phyloP scores from a whole-genome alignment of 92 coral and sea anemone genomes.

The Siderastrea siderea region DNA sequence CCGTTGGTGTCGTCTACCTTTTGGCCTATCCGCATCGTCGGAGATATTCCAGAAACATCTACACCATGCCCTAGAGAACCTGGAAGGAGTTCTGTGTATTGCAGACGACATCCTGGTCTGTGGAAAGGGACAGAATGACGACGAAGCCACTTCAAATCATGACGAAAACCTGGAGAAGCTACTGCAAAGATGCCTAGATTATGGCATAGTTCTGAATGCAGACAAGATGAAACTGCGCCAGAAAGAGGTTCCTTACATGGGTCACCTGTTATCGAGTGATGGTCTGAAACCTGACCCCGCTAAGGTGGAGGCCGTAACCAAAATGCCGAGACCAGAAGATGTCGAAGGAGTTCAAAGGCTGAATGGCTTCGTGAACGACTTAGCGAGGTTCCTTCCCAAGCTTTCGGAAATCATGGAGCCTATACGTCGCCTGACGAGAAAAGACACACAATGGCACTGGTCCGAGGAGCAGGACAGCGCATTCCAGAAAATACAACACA shows the following conservation, averaged over 20 bases:
- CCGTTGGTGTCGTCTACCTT: constrained; percentile 62
- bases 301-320: constrained; percentile 37
- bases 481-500: not conserved
- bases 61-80: constrained; percentile 61
- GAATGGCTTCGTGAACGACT: constrained; percentile 24
- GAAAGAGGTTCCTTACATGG: constrained; percentile 53
- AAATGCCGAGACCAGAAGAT: constrained; percentile 63
- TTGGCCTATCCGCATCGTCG: constrained; percentile 55
- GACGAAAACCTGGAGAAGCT: constrained; percentile 41
- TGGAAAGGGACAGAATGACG: constrained; percentile 48
- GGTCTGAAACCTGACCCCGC: constrained; percentile 51
- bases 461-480: constrained; percentile 46
- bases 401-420: constrained; percentile 55
- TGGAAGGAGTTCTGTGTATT: constrained; percentile 55
- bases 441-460: constrained; percentile 51
- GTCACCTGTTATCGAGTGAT: constrained; percentile 44
- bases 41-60: constrained; percentile 67
- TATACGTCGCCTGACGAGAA: constrained; percentile 48
- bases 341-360: constrained; percentile 52
- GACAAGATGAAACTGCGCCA: constrained; percentile 61
- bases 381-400: constrained; percentile 49
- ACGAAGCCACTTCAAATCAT: constrained; percentile 38
- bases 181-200: constrained; percentile 46
- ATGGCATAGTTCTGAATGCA: constrained; percentile 50
- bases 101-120: constrained; percentile 61